phyloP scores from a whole-genome alignment of 2,797 vertebrate genomes.

The Sebastes flavidus region DNA sequence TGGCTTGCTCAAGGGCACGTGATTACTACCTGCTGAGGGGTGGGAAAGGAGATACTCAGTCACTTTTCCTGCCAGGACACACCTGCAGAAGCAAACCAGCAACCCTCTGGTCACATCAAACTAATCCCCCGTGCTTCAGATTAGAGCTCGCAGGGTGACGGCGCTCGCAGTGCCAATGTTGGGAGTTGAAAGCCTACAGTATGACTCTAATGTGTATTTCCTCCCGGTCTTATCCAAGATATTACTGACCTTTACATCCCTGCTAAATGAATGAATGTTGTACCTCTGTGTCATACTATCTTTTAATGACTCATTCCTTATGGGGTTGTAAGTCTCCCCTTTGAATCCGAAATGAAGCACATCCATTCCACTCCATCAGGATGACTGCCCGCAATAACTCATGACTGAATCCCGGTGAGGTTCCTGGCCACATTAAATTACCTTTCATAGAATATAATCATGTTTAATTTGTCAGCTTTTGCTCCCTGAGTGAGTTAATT shows the following conservation, averaged over 20 bases:
- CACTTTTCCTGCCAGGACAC: conserved; percentile 14
- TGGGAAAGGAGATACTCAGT: not conserved
- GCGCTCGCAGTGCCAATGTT: not conserved
- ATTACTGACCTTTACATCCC: conserved; percentile 15
- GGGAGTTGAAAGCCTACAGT: not conserved
- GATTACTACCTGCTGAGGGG: conserved; percentile 25
- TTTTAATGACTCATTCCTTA: conserved; percentile 11
- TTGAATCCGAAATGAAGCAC: conserved; percentile 27
- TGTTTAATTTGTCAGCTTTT: conserved; percentile 49
- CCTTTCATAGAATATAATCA: conserved; percentile 32
- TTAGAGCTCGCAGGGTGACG: not conserved
- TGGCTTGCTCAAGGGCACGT: conserved; percentile 47
- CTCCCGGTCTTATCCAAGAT: not conserved
- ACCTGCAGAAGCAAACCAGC: conserved; percentile 30
- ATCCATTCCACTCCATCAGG: not conserved
- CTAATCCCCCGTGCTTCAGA: conserved; percentile 17
- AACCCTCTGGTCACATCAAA: conserved; percentile 21
- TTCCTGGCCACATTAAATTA: conserved; percentile 1
- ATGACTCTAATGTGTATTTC: not conserved
- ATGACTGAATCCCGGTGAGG: conserved; percentile 15
- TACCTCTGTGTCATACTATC: conserved; percentile 4
- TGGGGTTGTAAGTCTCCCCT: not conserved
- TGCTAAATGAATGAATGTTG: conserved; percentile 4
- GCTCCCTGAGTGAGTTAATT: conserved; percentile 11
- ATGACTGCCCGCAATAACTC: conserved; percentile 33